Conservation (phyloP, 2,888 invertebrate species). For the Temnothorax rugatulus region DNA sequence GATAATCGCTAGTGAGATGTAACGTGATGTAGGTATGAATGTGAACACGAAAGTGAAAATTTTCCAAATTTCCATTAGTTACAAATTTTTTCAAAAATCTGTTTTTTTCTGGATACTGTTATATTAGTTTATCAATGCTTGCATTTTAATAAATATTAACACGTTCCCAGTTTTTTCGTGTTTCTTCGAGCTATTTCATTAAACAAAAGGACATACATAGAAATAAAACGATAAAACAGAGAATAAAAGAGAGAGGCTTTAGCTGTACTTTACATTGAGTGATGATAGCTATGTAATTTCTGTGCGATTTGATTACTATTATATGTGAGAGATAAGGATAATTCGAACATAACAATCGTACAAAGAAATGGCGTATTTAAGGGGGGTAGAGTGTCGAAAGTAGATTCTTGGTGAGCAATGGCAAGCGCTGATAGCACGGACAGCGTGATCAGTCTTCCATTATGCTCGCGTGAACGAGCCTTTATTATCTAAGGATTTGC, state of each 20-base stretch:
- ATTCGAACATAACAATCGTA: slow-evolving; percentile 38
- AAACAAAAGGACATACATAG: background rate
- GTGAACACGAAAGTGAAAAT: background rate
- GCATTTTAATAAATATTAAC: background rate
- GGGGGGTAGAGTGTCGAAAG: slow-evolving; percentile 59
- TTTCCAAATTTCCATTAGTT: background rate
- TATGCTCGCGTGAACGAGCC: slow-evolving; percentile 71
- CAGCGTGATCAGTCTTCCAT: slow-evolving; percentile 76
- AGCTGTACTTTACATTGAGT: background rate
- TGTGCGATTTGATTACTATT: background rate
- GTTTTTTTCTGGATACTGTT: background rate
- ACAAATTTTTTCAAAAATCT: slow-evolving; percentile 9
- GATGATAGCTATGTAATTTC: background rate
- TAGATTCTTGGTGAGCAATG: slow-evolving; percentile 72
- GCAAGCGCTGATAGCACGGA: slow-evolving; percentile 65
- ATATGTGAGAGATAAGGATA: background rate
- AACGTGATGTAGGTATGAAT: background rate
- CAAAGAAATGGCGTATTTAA: slow-evolving; percentile 62
- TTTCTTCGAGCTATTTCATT: background rate
- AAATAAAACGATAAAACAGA: background rate
- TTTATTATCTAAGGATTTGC: slow-evolving; percentile 66
- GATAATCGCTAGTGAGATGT: background rate
- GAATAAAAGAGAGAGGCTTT: background rate
- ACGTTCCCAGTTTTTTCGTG: background rate
- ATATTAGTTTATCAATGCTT: background rate